Evolutionary conservation across 2,113 vertebrate species (phyloP).

Genomic region (Herpetotheres cachinnans): DNA sequence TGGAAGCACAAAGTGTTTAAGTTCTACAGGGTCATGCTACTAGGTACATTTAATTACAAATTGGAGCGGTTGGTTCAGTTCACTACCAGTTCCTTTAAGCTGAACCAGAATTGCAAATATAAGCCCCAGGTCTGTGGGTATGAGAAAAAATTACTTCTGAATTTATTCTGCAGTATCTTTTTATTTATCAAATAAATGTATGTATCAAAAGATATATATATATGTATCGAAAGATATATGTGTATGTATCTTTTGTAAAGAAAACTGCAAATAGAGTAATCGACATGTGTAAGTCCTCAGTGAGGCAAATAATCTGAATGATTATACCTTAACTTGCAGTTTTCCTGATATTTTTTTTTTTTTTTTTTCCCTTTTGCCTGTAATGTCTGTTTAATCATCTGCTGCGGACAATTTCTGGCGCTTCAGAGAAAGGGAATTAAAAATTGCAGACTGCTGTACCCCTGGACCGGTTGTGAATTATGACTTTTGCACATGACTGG

Average conservation of each 20-base stretch:
- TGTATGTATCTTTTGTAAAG: background rate
- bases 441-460: background rate
- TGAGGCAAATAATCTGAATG: background rate
- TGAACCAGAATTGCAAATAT: background rate
- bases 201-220: too few species aligned
- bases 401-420: background rate
- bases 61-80: background rate
- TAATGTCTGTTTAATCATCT: background rate
- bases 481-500: background rate
- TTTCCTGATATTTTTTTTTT: background rate
- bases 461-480: background rate
- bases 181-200: too few species aligned
- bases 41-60: background rate
- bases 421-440: background rate
- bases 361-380: background rate
- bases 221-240: too few species aligned
- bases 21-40: background rate
- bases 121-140: background rate
- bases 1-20: conserved; percentile 11
- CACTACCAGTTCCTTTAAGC: background rate
- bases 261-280: background rate
- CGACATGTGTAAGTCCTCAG: background rate
- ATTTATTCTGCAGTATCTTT: background rate
- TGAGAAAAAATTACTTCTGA: background rate
- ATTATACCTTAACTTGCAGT: background rate